phyloP scores from a whole-genome alignment of 2,888 invertebrate genomes.

The Neocrepidodera transversa region DNA sequence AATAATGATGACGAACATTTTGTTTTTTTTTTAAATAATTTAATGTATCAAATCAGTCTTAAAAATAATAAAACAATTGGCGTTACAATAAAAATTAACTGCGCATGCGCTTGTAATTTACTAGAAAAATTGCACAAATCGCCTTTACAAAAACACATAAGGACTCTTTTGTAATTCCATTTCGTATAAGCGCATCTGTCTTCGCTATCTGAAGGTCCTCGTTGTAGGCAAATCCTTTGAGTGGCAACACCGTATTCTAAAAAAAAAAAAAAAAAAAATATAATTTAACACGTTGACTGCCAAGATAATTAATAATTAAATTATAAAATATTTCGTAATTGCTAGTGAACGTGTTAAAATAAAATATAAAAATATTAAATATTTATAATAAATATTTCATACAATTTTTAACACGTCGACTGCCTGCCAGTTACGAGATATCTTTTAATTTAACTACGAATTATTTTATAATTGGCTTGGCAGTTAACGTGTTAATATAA shows the following conservation, averaged over 20 bases:
- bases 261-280: constrained; percentile 41
- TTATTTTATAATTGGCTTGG: too few species aligned
- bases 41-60: constrained; percentile 30
- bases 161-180: constrained; percentile 82
- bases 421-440: too few species aligned
- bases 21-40: background rate
- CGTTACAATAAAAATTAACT: constrained; percentile 31
- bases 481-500: too few species aligned
- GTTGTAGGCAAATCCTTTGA: constrained; percentile 84
- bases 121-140: constrained; percentile 78
- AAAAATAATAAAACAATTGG: constrained; percentile 24
- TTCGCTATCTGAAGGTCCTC: constrained; percentile 87
- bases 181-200: constrained; percentile 88
- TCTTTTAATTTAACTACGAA: too few species aligned
- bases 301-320: too few species aligned
- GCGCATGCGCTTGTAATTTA: constrained; percentile 33
- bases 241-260: constrained; percentile 87
- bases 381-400: too few species aligned
- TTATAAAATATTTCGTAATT: too few species aligned
- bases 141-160: constrained; percentile 91
- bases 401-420: too few species aligned
- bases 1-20: too few species aligned
- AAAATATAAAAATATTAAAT: too few species aligned
- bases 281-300: too few species aligned
- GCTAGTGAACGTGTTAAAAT: too few species aligned